These are phyloP conservation scores for Trichechus manatus DNA, from an alignment of 2,113 vertebrate genomes.

Conservation along the genomic window DNA sequence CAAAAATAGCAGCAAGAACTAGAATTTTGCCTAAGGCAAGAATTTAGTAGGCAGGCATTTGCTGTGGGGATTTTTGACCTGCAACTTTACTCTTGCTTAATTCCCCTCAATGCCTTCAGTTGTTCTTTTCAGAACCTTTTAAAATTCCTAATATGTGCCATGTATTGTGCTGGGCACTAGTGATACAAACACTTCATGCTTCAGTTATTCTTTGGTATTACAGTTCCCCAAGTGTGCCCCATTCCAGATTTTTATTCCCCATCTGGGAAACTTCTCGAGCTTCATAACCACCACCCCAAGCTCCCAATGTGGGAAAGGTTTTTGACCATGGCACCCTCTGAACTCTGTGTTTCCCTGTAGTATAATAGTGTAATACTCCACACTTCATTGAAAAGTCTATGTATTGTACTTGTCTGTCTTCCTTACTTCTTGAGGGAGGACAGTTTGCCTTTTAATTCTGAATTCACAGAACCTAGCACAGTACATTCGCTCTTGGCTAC, in stretches of 20 bases:
- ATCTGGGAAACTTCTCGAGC: neutral
- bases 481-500: neutral
- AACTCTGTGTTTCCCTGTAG: neutral
- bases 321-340: neutral
- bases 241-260: neutral
- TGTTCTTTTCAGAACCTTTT: neutral
- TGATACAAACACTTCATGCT: neutral
- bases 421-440: neutral
- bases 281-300: neutral
- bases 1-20: neutral
- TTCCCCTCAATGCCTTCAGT: neutral
- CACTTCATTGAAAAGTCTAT: neutral
- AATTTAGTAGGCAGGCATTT: neutral
- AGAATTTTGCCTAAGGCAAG: neutral
- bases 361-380: neutral
- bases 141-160: neutral
- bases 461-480: neutral
- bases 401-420: neutral
- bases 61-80: neutral
- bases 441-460: neutral
- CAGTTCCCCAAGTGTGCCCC: neutral
- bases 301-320: neutral
- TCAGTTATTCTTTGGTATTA: neutral
- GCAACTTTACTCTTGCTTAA: constrained; percentile 15
- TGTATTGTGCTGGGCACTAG: neutral